Evolutionary conservation across 2,113 vertebrate genomes (phyloP).

Genomic region (Chunga burmeisteri): DNA sequence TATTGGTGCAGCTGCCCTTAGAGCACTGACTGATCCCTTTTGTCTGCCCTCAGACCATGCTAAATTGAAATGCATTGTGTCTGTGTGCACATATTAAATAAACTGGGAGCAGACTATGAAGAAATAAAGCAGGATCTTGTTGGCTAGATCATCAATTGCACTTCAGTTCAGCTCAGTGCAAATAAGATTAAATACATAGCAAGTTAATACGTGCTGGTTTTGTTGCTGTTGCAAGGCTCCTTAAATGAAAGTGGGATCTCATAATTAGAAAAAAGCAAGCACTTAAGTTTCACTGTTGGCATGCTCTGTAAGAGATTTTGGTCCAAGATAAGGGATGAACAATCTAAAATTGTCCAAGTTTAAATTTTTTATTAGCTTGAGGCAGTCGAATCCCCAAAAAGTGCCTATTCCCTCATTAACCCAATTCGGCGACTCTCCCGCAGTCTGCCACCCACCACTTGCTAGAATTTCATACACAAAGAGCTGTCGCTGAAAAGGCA

Average conservation of each 20-base stretch:
- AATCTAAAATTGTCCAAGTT: slow-evolving; percentile 38
- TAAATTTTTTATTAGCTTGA: slow-evolving; percentile 74
- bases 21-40: not conserved
- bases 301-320: slow-evolving; percentile 9
- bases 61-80: not conserved
- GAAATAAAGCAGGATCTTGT: not conserved
- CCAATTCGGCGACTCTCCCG: slow-evolving; percentile 61
- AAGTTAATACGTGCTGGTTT: accelerated
- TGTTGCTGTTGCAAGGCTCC: not conserved
- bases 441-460: slow-evolving; percentile 67
- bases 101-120: not conserved
- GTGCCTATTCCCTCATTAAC: slow-evolving; percentile 73
- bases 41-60: not conserved
- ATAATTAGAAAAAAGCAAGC: not conserved
- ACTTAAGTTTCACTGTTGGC: not conserved
- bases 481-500: slow-evolving; percentile 68
- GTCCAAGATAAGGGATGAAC: slow-evolving; percentile 31
- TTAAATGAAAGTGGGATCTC: slow-evolving; percentile 9
- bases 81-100: not conserved
- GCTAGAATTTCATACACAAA: slow-evolving; percentile 63
- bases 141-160: not conserved
- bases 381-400: slow-evolving; percentile 39
- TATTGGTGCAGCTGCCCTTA: not conserved
- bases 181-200: not conserved
- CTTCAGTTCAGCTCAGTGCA: not conserved